Conservation (phyloP, 2,888 invertebrate genomes). For the Lathronympha strigana region DNA sequence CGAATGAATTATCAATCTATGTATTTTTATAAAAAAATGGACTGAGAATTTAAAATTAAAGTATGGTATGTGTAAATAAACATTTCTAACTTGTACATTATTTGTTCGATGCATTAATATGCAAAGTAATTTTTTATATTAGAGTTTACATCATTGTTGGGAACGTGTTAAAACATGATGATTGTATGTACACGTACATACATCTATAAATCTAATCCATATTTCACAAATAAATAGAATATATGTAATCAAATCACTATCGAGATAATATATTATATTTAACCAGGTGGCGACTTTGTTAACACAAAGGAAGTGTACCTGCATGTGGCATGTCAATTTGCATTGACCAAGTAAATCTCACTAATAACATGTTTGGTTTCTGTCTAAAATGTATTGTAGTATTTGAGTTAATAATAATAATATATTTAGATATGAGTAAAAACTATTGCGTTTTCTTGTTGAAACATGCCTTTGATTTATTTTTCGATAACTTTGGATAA, state of each 20-base stretch:
- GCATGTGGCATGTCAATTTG: constrained; percentile 3
- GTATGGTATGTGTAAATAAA: constrained; percentile 53
- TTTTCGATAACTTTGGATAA: too few species aligned
- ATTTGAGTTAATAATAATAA: constrained; percentile 19
- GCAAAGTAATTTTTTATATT: constrained; percentile 32
- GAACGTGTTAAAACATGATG: constrained; percentile 14
- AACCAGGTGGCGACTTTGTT: background rate
- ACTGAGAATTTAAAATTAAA: constrained; percentile 53
- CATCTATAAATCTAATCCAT: background rate
- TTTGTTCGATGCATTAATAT: constrained; percentile 26
- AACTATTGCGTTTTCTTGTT: constrained; percentile 2
- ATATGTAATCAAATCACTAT: background rate
- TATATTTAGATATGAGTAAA: constrained; percentile 22
- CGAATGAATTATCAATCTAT: constrained; percentile 46
- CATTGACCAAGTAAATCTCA: constrained; percentile 20
- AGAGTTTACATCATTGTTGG: constrained; percentile 30
- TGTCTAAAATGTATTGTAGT: constrained; percentile 27
- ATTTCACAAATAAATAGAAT: background rate
- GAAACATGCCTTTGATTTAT: background rate
- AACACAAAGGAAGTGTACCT: background rate
- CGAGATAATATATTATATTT: background rate
- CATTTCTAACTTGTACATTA: constrained; percentile 40
- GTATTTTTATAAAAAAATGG: constrained; percentile 56
- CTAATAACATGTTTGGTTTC: constrained; percentile 21
- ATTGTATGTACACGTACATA: background rate